A percentile compares a stretch with the other conserved stretches of the same genome.
phyloP scores from a whole-genome alignment of 1,140 invertebrate species.

The Frieseomelitta varia region DNA sequence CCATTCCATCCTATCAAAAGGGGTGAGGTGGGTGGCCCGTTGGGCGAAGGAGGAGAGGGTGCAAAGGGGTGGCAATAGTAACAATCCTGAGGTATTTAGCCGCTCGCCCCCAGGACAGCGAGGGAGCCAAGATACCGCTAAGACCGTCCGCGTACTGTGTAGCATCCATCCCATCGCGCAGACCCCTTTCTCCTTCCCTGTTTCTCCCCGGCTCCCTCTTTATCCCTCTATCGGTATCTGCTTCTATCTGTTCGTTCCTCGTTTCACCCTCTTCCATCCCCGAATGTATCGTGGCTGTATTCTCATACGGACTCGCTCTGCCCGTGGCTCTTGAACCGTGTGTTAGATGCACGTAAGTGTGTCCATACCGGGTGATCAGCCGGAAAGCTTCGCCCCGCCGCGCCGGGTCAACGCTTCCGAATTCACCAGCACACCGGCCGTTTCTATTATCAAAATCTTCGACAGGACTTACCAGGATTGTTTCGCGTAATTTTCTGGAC shows the following conservation, averaged over 20 bases:
- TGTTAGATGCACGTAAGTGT: constrained; percentile 60
- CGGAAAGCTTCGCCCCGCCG: constrained; percentile 48
- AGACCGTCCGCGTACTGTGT: constrained; percentile 79
- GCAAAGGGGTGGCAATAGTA: constrained; percentile 80
- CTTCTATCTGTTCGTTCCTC: constrained; percentile 56
- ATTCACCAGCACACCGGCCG: constrained; percentile 47
- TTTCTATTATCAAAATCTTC: constrained; percentile 57
- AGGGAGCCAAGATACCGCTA: constrained; percentile 81
- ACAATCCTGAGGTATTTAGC: constrained; percentile 83
- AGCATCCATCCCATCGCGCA: constrained; percentile 75
- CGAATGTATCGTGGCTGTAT: constrained; percentile 59
- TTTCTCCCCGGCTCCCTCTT: constrained; percentile 39
- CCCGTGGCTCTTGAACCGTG: constrained; percentile 38
- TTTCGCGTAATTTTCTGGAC: constrained; percentile 47
- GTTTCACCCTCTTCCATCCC: constrained; percentile 18
- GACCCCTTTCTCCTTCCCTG: constrained; percentile 59
- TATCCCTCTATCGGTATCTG: constrained; percentile 56
- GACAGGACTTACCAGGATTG: constrained; percentile 24
- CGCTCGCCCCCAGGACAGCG: constrained; percentile 76
- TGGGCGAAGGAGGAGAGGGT: constrained; percentile 63
- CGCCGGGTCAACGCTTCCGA: constrained; percentile 52
- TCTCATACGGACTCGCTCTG: constrained; percentile 63
- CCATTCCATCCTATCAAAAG: constrained; percentile 81
- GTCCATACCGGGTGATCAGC: constrained; percentile 66
- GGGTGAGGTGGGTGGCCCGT: constrained; percentile 65